Evolutionary conservation across 2,888 invertebrate genomes (phyloP), one percentile per base, ranked within the genome.

Genomic region (Lamellibrachia satsuma): DNA sequence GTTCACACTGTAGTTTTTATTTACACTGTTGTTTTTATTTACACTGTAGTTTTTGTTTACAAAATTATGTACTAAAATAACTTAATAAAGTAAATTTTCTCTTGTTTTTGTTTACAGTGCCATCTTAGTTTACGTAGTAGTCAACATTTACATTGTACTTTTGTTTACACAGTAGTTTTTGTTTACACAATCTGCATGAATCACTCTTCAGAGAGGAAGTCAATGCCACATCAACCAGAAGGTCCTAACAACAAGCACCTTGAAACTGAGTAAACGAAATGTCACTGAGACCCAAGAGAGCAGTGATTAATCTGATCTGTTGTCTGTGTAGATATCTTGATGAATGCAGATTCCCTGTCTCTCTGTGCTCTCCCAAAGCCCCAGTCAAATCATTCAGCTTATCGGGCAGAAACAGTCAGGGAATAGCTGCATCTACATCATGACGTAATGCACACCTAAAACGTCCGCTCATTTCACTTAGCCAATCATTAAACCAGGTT

Each of bases 111-210:
- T 57, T 8, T 57, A 57, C 57, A 57, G 2, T 15, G 15, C 8
- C 15, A 15, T 57, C 15, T 75, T 75, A 22, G 75, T n/a, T 75
- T 75, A 75, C 75, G n/a, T n/a, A 22, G 75, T 75, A 75, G 75
- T 75, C n/a, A 22, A 6, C 6, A n/a, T 75, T 75, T 75, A 75
- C 75, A 55, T 9, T 55, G 55, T 55, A 55, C 9, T 55, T 55
- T 55, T 55, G 7, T 9, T 9, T 9, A 39, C 39, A 39, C 39
- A 39, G 39, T 9, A 55, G 8, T 55, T 55, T 55, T 7, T 55
- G 75, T 75, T 75, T 75, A 75, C 75, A 75, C 75, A 75, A 75
- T 75, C 75, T 22, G 15, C 75, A 75, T 75, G 75, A 75, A 75
- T 75, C 15, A 11, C 6, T 22, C 75, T 75, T 15, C 22, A 15